Evolutionary conservation across 2,797 vertebrate genomes (phyloP).

Genomic region (Pipistrellus nathusii): DNA sequence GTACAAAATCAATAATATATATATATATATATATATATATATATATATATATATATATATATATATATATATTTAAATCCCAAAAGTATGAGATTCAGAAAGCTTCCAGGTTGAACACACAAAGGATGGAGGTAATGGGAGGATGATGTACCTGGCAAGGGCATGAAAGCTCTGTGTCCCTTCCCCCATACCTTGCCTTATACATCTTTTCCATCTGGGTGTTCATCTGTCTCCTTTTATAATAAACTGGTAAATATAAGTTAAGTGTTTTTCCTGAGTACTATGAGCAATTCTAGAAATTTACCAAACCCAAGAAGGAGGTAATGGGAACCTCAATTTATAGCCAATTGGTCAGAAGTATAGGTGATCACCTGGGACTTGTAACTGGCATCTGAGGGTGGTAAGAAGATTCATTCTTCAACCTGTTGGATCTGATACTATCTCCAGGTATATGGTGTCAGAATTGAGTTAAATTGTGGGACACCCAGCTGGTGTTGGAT

Average conservation of each 20-base stretch:
- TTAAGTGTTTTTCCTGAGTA: no score
- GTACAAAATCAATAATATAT: no score
- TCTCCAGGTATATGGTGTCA: no score
- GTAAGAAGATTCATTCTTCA: no score
- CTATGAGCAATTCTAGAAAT: not conserved
- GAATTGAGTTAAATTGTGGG: no score
- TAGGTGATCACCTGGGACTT: not conserved
- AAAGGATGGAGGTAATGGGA: not conserved
- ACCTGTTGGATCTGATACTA: not conserved
- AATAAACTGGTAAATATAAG: no score
- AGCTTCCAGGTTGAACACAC: not conserved
- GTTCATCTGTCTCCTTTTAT: not conserved
- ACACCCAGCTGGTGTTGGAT: no score
- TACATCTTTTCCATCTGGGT: constrained; percentile 1
- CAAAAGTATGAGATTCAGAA: not conserved
- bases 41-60: no score
- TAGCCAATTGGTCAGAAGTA: not conserved
- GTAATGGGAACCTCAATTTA: not conserved
- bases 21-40: no score
- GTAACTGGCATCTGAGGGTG: not conserved
- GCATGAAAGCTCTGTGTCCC: not conserved
- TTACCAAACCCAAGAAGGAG: not conserved
- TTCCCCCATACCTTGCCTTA: not conserved
- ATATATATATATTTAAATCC: no score
- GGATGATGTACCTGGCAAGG: not conserved